Conservation (phyloP, 2,797 vertebrate genomes). For the Tadarida brasiliensis region DNA sequence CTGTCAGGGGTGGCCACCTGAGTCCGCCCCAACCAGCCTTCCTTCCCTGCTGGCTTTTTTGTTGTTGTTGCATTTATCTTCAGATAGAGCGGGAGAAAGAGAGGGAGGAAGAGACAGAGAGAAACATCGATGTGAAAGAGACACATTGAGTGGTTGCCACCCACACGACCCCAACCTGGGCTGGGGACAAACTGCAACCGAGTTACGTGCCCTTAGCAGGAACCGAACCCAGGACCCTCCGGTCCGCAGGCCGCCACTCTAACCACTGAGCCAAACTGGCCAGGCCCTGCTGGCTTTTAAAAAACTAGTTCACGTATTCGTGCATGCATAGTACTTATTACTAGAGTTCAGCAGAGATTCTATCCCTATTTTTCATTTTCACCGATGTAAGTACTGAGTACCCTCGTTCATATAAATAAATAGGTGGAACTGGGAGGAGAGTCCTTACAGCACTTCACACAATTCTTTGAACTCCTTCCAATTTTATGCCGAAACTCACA, state of each 20-base stretch:
- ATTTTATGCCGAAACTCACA: slow-evolving; percentile 55
- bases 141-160: too few relatives aligned
- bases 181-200: too few relatives aligned
- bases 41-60: not conserved
- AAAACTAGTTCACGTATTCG: not conserved
- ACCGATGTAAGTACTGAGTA: not conserved
- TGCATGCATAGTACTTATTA: not conserved
- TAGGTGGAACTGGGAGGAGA: not conserved
- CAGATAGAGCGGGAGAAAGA: too few relatives aligned
- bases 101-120: too few relatives aligned
- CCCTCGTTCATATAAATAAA: slow-evolving; percentile 23
- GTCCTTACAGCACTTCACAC: not conserved
- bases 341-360: slow-evolving; percentile 13
- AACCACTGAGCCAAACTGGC: too few relatives aligned
- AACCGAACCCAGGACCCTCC: too few relatives aligned
- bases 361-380: slow-evolving; percentile 10
- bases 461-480: not conserved
- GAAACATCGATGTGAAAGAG: too few relatives aligned
- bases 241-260: too few relatives aligned
- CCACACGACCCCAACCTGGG: too few relatives aligned
- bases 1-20: not conserved
- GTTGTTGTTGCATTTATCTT: too few relatives aligned
- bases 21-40: not conserved
- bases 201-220: too few relatives aligned
- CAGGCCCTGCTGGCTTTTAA: not conserved